Evolutionary conservation across 2,888 invertebrate species (phyloP), one percentile per base, ranked within the genome.

Genomic region (Gasteruption jaculator): DNA sequence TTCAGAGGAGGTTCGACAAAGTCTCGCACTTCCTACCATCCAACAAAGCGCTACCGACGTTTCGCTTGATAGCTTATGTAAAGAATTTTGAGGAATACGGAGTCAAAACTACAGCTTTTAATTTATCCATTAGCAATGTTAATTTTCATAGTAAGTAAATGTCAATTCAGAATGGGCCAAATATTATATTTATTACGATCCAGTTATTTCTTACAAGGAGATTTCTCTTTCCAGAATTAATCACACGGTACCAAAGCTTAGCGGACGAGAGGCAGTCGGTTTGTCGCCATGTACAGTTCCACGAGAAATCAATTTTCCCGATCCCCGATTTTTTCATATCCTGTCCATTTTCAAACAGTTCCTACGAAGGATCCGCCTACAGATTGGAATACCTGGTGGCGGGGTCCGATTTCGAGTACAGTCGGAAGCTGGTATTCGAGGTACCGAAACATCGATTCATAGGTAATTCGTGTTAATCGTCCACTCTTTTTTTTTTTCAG

Each of bases 401-500:
- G 4, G 56, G 54, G 3, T 15, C 55, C 3, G 46, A 41, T 20
- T 60, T 57, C 32, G 55, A 55, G 32, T 67, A 67, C 38, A 63
- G 54, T 45, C 57, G 60, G 41, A 60, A 59, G 43, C 57, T 68
- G 15, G 52, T 68, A 33, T 68, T 69, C 39, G 54, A 50, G 5
- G 61, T 68, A 32, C 68, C 68, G 7, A 43, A 46, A 18, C 62
- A 65, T 20, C 52, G 44, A 46, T 50, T 46, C 26, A 59, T 68
- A 16, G 61, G 68, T 68, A 44, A 46, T 50, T 40, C 12, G 43
- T 19, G 12, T 7, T n/a, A 22, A 10, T 21, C 21, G 21, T 16
- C 20, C 16, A 7, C 3, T 8, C 32, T 4, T 1, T 6, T 3
- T 14, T 7, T 26, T 21, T 25, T 16, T 11, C 10, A 16, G 11